phyloP scores from a whole-genome alignment of 2,888 invertebrate species.

The Lepidonotus clava region DNA sequence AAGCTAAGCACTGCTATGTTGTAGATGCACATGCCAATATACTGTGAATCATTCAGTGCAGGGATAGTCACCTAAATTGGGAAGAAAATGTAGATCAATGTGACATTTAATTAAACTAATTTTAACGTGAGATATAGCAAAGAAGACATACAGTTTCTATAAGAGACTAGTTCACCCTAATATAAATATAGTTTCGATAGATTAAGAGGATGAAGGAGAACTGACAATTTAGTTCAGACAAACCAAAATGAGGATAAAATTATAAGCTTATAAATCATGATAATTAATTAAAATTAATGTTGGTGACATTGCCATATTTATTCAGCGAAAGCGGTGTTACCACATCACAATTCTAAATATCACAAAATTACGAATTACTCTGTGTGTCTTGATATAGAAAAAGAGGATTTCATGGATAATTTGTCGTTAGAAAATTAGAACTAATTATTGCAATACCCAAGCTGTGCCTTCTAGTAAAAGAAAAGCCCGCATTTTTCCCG shows the following conservation, averaged over 20 bases:
- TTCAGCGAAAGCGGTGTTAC: too few species aligned
- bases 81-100: neutral
- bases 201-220: neutral
- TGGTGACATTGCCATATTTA: too few species aligned
- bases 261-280: neutral
- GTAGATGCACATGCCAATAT: constrained; percentile 67
- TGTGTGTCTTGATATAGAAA: too few species aligned
- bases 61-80: constrained; percentile 63
- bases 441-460: too few species aligned
- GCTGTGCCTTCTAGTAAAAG: too few species aligned
- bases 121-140: neutral
- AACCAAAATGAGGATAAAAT: neutral
- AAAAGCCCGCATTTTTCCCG: too few species aligned
- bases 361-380: too few species aligned
- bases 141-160: too few species aligned
- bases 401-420: too few species aligned
- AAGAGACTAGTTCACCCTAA: neutral
- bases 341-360: too few species aligned
- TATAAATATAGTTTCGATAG: neutral
- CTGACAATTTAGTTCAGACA: neutral
- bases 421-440: too few species aligned
- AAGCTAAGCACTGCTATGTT: constrained; percentile 61
- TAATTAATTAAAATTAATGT: neutral
- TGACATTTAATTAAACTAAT: neutral
- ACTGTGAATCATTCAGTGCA: constrained; percentile 67